Evolutionary conservation across 2,888 invertebrate species (phyloP).

Genomic region (Drosophila imparisetae): DNA sequence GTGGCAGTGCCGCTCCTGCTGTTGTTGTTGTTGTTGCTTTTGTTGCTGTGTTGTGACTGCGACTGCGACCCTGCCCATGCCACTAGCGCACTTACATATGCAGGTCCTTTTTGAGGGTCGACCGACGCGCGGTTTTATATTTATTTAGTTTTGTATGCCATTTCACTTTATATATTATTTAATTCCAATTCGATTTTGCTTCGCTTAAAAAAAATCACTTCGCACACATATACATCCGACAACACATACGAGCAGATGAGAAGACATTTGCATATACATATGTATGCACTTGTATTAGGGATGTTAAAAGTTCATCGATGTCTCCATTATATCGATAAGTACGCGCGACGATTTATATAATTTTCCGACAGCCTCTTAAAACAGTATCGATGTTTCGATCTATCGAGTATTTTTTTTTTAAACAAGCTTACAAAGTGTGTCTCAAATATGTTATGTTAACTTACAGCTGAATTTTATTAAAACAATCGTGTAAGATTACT

Average conservation of each 20-base stretch:
- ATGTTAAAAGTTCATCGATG: constrained; percentile 41
- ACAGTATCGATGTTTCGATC: constrained; percentile 20
- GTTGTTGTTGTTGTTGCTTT: constrained; percentile 47
- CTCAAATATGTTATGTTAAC: neutral
- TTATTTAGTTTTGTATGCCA: constrained; percentile 52
- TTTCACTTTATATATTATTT: constrained; percentile 56
- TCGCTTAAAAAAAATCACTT: constrained; percentile 63
- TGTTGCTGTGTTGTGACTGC: constrained; percentile 54
- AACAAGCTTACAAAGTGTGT: neutral
- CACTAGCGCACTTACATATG: constrained; percentile 58
- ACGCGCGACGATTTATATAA: constrained; percentile 8
- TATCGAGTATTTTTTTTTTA: constrained; percentile 1
- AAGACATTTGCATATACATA: constrained; percentile 63
- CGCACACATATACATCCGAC: constrained; percentile 64
- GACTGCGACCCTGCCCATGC: constrained; percentile 43
- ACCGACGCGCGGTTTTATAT: constrained; percentile 50
- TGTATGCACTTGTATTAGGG: constrained; percentile 68
- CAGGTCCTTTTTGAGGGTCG: constrained; percentile 55
- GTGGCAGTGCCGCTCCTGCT: constrained; percentile 67
- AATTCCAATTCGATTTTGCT: constrained; percentile 71
- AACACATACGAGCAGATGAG: constrained; percentile 65
- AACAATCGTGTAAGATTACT: neutral
- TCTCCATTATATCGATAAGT: constrained; percentile 34
- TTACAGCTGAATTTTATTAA: neutral
- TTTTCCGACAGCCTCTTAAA: neutral